phyloP scores from a whole-genome alignment of 1,140 invertebrate species.

The Drosophila melanica region DNA sequence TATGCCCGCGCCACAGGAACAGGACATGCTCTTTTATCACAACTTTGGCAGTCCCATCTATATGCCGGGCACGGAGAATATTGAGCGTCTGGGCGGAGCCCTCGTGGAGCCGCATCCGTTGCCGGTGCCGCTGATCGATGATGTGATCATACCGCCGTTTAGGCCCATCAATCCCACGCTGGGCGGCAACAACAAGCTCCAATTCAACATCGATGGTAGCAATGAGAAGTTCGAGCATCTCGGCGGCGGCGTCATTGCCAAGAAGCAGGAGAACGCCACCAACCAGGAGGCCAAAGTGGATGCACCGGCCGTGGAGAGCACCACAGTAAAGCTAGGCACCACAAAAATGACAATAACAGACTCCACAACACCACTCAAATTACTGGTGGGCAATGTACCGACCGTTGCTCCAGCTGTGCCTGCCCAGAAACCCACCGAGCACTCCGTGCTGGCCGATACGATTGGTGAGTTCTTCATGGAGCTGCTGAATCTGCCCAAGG shows the following conservation, averaged over 20 bases:
- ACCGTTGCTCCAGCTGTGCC: slow-evolving; percentile 18
- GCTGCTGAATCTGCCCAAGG: slow-evolving; percentile 71
- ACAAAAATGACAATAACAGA: background rate
- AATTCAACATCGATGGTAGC: slow-evolving; percentile 61
- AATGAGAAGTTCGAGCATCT: slow-evolving; percentile 79
- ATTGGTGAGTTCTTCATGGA: slow-evolving; percentile 83
- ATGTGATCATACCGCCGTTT: slow-evolving; percentile 75
- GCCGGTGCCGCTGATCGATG: slow-evolving; percentile 78
- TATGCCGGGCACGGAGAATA: slow-evolving; percentile 70
- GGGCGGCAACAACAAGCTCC: slow-evolving; percentile 54
- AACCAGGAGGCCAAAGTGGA: slow-evolving; percentile 19
- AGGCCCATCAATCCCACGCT: slow-evolving; percentile 68
- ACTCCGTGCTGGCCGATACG: slow-evolving; percentile 72
- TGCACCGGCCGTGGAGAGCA: slow-evolving; percentile 21
- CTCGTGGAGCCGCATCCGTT: slow-evolving; percentile 80
- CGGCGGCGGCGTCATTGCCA: slow-evolving; percentile 79
- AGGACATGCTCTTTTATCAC: slow-evolving; percentile 77
- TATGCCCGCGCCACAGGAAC: slow-evolving; percentile 36
- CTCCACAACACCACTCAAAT: slow-evolving; percentile 18
- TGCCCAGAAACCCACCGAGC: slow-evolving; percentile 48
- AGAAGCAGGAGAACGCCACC: slow-evolving; percentile 65
- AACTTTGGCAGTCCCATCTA: slow-evolving; percentile 81
- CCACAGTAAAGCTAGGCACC: slow-evolving; percentile 17
- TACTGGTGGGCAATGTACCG: slow-evolving; percentile 1
- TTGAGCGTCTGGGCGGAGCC: slow-evolving; percentile 76